A percentile compares a stretch with the other conserved stretches of the same genome.
Evolutionary conservation across 2,888 invertebrate species (phyloP).

Genomic region (Caradrina clavipalpis): DNA sequence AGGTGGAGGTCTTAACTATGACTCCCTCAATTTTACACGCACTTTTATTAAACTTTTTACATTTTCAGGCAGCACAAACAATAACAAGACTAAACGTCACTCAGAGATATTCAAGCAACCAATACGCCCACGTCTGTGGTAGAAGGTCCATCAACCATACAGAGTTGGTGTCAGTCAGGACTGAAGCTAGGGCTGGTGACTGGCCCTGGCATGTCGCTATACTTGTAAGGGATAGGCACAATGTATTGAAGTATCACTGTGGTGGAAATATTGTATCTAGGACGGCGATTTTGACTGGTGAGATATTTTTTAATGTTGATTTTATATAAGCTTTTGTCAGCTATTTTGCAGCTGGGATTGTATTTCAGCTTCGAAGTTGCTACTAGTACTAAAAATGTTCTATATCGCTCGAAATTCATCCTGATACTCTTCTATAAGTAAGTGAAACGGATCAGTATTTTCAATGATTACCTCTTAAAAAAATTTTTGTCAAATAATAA

Average conservation of each 20-base stretch:
- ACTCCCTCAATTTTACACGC: no score
- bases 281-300: constrained; percentile 86
- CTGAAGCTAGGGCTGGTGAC: constrained; percentile 81
- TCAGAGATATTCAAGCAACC: constrained; percentile 50
- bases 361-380: no score
- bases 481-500: no score
- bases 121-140: constrained; percentile 80
- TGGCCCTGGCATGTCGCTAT: constrained; percentile 89
- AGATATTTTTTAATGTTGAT: constrained; percentile 1
- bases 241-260: constrained; percentile 75
- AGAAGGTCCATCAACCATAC: constrained; percentile 78
- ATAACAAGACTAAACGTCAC: constrained; percentile 73
- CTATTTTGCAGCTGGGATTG: no score
- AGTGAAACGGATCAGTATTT: no score
- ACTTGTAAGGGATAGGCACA: constrained; percentile 66
- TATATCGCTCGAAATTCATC: no score
- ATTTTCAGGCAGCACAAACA: constrained; percentile 74
- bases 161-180: constrained; percentile 79
- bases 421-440: no score
- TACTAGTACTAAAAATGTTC: no score
- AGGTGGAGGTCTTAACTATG: no score
- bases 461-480: no score
- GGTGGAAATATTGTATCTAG: constrained; percentile 85
- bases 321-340: no score
- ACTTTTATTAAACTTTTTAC: not conserved